Evolutionary conservation across 2,797 vertebrate genomes (phyloP).

Genomic region (Rachycentron canadum): DNA sequence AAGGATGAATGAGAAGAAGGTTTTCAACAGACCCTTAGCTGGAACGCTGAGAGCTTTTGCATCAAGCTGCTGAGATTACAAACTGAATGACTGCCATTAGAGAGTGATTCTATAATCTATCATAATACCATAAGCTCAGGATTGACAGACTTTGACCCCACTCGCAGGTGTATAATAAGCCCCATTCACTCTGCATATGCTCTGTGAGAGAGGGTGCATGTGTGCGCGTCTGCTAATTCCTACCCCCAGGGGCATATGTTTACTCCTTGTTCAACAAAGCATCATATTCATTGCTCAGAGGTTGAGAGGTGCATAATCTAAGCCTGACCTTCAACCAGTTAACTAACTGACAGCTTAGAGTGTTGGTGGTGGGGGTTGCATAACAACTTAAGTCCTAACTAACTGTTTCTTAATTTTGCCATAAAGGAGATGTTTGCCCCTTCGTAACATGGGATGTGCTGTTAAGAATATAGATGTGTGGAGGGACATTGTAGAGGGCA

Average conservation of each 20-base stretch:
- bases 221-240: slow-evolving; percentile 85
- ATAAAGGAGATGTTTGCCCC: slow-evolving; percentile 49
- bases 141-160: slow-evolving; percentile 96
- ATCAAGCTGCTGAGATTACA: slow-evolving; percentile 85
- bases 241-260: slow-evolving; percentile 89
- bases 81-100: slow-evolving; percentile 92
- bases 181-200: slow-evolving; percentile 89
- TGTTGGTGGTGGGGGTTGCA: slow-evolving; percentile 60
- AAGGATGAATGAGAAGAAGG: slow-evolving; percentile 65
- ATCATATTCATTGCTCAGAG: slow-evolving; percentile 89
- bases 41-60: slow-evolving; percentile 74
- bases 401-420: slow-evolving; percentile 80
- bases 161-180: slow-evolving; percentile 93
- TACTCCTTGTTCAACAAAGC: slow-evolving; percentile 91
- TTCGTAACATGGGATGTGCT: slow-evolving; percentile 12
- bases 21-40: slow-evolving; percentile 71
- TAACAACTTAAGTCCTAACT: slow-evolving; percentile 76
- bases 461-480: background rate
- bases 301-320: slow-evolving; percentile 89
- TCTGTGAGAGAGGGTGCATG: slow-evolving; percentile 60
- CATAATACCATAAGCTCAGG: slow-evolving; percentile 94
- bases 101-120: slow-evolving; percentile 97
- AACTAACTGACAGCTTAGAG: slow-evolving; percentile 86
- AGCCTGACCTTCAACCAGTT: slow-evolving; percentile 88
- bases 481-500: slow-evolving; percentile 26